These are phyloP conservation scores for Cavia aperea DNA, from an alignment of 2,113 vertebrate genomes.

Conservation along the genomic window DNA sequence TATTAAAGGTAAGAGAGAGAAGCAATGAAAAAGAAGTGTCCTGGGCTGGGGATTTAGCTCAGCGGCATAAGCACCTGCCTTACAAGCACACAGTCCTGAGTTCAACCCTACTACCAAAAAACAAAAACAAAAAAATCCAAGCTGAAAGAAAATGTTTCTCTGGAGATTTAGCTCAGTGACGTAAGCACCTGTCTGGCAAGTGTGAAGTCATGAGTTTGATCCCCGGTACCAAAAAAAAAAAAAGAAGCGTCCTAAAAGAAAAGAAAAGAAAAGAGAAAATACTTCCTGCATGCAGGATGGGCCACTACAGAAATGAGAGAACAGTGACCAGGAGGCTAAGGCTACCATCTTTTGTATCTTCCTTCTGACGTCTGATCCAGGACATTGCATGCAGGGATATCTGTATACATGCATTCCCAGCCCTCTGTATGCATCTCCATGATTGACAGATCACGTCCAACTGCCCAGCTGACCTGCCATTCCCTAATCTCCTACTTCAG, in stretches of 20 bases:
- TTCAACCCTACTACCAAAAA: too few species aligned
- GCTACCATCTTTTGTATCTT: neutral
- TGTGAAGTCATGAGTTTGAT: too few species aligned
- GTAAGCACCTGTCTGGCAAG: too few species aligned
- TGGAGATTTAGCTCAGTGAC: too few species aligned
- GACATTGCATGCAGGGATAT: neutral
- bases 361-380: neutral
- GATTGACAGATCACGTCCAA: neutral
- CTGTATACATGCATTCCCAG: neutral
- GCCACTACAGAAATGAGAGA: neutral
- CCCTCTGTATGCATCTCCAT: neutral
- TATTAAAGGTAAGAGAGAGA: neutral
- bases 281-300: neutral
- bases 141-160: too few species aligned
- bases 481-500: neutral
- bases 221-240: too few species aligned
- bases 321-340: neutral
- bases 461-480: neutral
- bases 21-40: neutral
- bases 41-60: too few species aligned
- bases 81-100: too few species aligned
- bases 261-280: neutral
- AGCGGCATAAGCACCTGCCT: too few species aligned
- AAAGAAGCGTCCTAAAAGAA: neutral
- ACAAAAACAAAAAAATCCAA: too few species aligned